Conservation (phyloP, 2,888 invertebrate species). For the Cotesia congregata region DNA sequence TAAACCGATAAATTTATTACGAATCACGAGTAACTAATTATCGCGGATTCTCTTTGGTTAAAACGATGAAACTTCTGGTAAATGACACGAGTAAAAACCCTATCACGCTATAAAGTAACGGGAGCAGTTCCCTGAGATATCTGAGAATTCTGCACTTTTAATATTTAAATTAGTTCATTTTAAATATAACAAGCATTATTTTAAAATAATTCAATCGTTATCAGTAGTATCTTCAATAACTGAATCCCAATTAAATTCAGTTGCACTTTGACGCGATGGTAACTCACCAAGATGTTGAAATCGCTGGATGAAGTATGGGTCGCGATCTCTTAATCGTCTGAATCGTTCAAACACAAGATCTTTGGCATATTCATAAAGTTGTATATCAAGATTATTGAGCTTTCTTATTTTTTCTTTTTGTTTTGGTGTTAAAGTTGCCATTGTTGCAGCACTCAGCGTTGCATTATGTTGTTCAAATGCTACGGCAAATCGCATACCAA, state of each 20-base stretch:
- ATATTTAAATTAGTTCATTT: constrained; percentile 6
- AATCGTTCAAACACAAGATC: constrained; percentile 89
- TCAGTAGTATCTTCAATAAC: constrained; percentile 79
- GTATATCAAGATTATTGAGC: constrained; percentile 90
- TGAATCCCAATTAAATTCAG: constrained; percentile 92
- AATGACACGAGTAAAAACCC: constrained; percentile 16
- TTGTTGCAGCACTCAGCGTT: constrained; percentile 87
- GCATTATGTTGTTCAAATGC: constrained; percentile 94
- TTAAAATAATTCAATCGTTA: constrained; percentile 58
- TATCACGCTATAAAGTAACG: not conserved
- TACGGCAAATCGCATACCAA: constrained; percentile 89
- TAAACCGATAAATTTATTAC: constrained; percentile 20
- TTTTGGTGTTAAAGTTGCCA: constrained; percentile 81
- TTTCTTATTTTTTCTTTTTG: constrained; percentile 83
- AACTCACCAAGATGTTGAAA: constrained; percentile 89
- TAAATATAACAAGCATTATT: constrained; percentile 4
- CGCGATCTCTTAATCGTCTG: constrained; percentile 83
- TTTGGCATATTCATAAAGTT: constrained; percentile 94
- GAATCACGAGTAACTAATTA: constrained; percentile 11
- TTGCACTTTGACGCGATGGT: constrained; percentile 80
- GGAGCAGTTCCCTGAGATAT: constrained; percentile 36
- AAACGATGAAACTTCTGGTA: constrained; percentile 42
- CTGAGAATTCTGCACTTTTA: constrained; percentile 18
- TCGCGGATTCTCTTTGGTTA: constrained; percentile 25
- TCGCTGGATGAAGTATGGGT: constrained; percentile 85